Evolutionary conservation across 2,797 vertebrate species (phyloP).

Genomic region (Hephaestus fuliginosus): DNA sequence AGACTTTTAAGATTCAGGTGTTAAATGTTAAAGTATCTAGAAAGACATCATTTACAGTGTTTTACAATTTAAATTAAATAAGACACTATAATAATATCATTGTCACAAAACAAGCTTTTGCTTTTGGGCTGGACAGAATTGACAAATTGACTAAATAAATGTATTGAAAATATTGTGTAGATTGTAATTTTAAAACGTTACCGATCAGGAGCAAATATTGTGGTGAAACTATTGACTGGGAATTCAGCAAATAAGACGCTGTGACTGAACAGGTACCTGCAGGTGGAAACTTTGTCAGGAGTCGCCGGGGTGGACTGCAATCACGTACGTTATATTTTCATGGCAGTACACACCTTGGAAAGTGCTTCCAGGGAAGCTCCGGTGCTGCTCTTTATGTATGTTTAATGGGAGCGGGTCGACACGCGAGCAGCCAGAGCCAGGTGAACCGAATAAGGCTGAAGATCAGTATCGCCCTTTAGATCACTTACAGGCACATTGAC

Average conservation of each 20-base stretch:
- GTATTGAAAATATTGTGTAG: background rate
- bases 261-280: background rate
- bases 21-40: too few relatives aligned
- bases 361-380: background rate
- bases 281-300: too few relatives aligned
- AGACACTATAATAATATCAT: too few relatives aligned
- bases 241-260: too few relatives aligned
- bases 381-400: background rate
- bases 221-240: background rate
- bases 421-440: conserved; percentile 1
- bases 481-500: conserved; percentile 36
- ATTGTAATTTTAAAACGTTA: background rate
- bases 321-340: background rate
- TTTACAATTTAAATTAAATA: too few relatives aligned
- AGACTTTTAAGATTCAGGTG: too few relatives aligned
- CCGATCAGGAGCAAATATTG: background rate
- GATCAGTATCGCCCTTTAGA: conserved; percentile 46
- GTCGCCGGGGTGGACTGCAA: background rate
- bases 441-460: conserved; percentile 8
- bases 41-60: too few relatives aligned
- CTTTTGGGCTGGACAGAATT: too few relatives aligned
- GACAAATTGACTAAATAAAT: too few relatives aligned
- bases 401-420: conserved; percentile 23
- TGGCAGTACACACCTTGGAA: background rate
- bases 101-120: too few relatives aligned